Evolutionary conservation across 2,113 vertebrate species (phyloP).

Genomic region (Brachyhypopomus occidentalis): DNA sequence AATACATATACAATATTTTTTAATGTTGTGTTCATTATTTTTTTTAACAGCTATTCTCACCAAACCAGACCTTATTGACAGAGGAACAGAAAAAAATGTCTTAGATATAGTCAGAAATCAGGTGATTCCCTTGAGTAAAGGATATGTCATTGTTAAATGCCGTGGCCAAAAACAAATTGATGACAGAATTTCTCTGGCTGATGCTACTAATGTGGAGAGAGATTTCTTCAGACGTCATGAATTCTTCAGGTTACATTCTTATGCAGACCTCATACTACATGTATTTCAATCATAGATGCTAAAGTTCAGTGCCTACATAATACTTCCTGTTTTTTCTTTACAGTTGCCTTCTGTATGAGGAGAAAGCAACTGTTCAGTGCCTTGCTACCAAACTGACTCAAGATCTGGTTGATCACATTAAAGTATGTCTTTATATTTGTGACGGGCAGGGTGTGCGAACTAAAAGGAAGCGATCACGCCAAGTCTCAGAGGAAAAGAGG

Average conservation of each 20-base stretch:
- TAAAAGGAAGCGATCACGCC: too few species aligned
- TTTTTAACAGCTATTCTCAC: conserved; percentile 76
- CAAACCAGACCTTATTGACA: conserved; percentile 81
- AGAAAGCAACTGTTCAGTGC: conserved; percentile 52
- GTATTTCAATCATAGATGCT: neutral
- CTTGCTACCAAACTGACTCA: conserved; percentile 57
- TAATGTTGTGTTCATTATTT: neutral
- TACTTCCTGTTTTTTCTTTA: neutral
- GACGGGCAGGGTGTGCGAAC: too few species aligned
- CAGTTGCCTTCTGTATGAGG: conserved; percentile 52
- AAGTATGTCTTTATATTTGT: conserved; percentile 48
- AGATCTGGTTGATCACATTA: conserved; percentile 56
- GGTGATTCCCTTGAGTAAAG: conserved; percentile 74
- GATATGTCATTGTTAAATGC: conserved; percentile 82
- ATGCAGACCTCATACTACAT: neutral
- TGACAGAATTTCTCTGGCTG: conserved; percentile 58
- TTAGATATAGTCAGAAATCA: conserved; percentile 68
- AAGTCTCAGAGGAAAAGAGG: too few species aligned
- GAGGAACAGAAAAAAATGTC: conserved; percentile 68
- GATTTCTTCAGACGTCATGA: conserved; percentile 74
- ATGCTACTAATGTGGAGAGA: conserved; percentile 70
- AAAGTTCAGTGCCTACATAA: neutral
- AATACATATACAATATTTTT: neutral
- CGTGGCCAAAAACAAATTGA: conserved; percentile 73
- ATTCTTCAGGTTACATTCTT: conserved; percentile 68